phyloP scores from a whole-genome alignment of 2,888 invertebrate species.

The Orchesellides sinensis region DNA sequence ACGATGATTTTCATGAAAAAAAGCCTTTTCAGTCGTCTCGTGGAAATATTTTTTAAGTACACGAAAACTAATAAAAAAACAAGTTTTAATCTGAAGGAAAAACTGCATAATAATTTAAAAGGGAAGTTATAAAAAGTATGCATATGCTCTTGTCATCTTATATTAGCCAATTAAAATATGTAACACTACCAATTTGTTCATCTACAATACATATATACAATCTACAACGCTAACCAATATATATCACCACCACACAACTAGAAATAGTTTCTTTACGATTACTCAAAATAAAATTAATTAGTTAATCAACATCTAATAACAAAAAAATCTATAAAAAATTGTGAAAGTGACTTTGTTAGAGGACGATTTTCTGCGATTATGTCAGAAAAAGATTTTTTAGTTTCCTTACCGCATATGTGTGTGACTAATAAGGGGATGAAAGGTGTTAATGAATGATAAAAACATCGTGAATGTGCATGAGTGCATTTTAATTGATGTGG shows the following conservation, averaged over 20 bases:
- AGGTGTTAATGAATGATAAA: background rate
- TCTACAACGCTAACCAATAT: too few species aligned
- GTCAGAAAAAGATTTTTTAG: background rate
- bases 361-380: too few species aligned
- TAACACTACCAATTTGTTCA: too few species aligned
- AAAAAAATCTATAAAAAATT: too few species aligned
- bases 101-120: background rate
- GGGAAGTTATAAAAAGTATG: too few species aligned
- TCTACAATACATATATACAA: too few species aligned
- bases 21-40: background rate
- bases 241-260: too few species aligned
- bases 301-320: background rate
- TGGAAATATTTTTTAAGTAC: background rate
- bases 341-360: background rate
- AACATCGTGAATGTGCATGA: too few species aligned
- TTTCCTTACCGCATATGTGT: background rate
- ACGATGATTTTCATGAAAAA: background rate
- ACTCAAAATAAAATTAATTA: background rate
- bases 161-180: too few species aligned
- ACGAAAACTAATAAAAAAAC: background rate
- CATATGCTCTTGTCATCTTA: too few species aligned
- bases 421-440: background rate
- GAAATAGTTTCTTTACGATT: too few species aligned
- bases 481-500: too few species aligned
- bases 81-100: background rate